A percentile compares a stretch with the other conserved stretches of the same genome.
Evolutionary conservation across 2,888 invertebrate species (phyloP).

Genomic region (Lithophane ornitopus): DNA sequence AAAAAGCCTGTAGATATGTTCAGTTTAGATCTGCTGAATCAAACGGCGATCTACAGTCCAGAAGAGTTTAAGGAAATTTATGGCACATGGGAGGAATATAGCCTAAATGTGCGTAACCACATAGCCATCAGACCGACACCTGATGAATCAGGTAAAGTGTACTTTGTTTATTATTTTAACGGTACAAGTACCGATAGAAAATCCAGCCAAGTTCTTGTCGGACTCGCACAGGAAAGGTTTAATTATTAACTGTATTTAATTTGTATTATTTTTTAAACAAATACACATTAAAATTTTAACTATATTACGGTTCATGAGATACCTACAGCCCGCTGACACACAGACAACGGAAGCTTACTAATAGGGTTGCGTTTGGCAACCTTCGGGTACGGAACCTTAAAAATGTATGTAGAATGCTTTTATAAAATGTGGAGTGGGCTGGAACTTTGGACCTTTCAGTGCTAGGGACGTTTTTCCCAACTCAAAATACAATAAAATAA

Average conservation of each 20-base stretch:
- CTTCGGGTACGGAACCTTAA: no score
- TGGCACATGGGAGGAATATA: slow-evolving; percentile 60
- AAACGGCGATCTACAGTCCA: slow-evolving; percentile 27
- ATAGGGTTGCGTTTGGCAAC: no score
- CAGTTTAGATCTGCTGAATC: slow-evolving; percentile 37
- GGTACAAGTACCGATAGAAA: background rate
- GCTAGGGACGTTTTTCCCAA: background rate
- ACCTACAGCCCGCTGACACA: no score
- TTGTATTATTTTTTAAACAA: no score
- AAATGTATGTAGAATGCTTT: background rate
- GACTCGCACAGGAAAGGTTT: no score
- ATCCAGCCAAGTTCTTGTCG: no score
- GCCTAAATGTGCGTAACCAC: slow-evolving; percentile 41
- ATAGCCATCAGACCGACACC: slow-evolving; percentile 67
- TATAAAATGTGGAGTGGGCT: background rate
- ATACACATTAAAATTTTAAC: no score
- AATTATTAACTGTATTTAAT: no score
- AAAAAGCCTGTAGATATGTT: slow-evolving; percentile 20
- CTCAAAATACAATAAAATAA: background rate
- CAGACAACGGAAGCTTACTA: no score
- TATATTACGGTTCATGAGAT: no score
- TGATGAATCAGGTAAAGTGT: slow-evolving; percentile 71
- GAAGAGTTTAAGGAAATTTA: slow-evolving; percentile 47
- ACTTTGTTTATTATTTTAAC: background rate
- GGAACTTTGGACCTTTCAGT: background rate